These are phyloP conservation scores for Caradrina clavipalpis DNA, from an alignment of 2,888 invertebrate species.

Conservation along the genomic window DNA sequence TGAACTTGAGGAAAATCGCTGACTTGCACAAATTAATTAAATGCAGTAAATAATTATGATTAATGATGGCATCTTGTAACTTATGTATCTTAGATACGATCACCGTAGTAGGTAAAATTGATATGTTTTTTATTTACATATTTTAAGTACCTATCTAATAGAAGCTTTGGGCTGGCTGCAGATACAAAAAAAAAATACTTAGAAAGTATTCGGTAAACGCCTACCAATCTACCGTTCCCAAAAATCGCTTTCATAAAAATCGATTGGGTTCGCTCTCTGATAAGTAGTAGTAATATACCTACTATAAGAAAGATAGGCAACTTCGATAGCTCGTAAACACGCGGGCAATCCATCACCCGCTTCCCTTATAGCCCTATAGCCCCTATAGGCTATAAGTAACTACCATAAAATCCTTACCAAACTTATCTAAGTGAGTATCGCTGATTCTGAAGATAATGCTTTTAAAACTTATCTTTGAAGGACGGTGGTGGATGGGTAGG, in stretches of 20 bases:
- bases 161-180: slow-evolving; percentile 51
- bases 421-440: not conserved
- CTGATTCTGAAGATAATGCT: slow-evolving; percentile 1
- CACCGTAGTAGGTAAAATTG: slow-evolving; percentile 15
- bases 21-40: not conserved
- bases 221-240: not conserved
- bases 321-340: slow-evolving; percentile 44
- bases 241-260: slow-evolving; percentile 12
- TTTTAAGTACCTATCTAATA: slow-evolving; percentile 36
- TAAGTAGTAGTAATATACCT: slow-evolving; percentile 4
- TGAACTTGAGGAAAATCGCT: slow-evolving; percentile 25
- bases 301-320: not conserved
- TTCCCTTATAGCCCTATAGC: not conserved
- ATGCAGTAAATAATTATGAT: slow-evolving; percentile 8
- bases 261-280: slow-evolving; percentile 5
- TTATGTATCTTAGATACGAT: slow-evolving; percentile 18
- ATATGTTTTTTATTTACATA: not conserved
- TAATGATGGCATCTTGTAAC: slow-evolving; percentile 33
- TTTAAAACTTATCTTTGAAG: slow-evolving; percentile 6
- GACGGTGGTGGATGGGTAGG: not conserved
- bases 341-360: slow-evolving; percentile 39
- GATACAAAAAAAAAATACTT: not conserved
- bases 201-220: not conserved
- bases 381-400: not conserved
- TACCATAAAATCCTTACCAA: slow-evolving; percentile 20